Conservation (phyloP, 2,797 vertebrate genomes). For the Sebastes trivittatus region DNA sequence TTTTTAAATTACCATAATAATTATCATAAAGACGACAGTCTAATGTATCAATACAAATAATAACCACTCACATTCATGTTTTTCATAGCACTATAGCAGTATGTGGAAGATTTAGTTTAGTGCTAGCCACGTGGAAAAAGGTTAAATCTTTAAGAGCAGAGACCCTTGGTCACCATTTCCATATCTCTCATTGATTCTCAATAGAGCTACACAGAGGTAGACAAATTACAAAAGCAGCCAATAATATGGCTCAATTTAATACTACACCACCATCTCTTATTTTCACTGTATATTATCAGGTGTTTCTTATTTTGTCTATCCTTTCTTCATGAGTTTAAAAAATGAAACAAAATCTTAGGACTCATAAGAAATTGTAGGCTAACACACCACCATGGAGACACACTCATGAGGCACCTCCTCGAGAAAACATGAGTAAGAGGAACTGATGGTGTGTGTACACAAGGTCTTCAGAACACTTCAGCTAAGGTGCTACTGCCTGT, state of each 20-base stretch:
- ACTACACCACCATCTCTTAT: not conserved
- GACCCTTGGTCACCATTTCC: not conserved
- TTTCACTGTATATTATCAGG: not conserved
- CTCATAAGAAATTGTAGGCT: not conserved
- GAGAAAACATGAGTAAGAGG: constrained; percentile 82
- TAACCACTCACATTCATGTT: not conserved
- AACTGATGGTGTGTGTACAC: constrained; percentile 84
- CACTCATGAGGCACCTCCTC: constrained; percentile 76
- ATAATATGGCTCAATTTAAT: not conserved
- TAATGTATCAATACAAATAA: not conserved
- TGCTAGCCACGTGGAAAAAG: not conserved
- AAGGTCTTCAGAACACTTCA: constrained; percentile 77
- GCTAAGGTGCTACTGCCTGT: constrained; percentile 86
- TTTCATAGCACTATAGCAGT: too few species aligned
- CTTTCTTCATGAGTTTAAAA: not conserved
- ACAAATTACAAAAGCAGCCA: not conserved
- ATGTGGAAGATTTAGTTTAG: not conserved
- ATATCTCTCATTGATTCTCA: not conserved
- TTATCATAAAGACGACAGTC: not conserved
- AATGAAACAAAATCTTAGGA: not conserved
- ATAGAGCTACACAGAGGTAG: not conserved
- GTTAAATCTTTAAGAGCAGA: not conserved
- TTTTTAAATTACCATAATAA: not conserved
- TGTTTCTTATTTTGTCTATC: not conserved
- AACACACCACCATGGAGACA: not conserved